A percentile compares a stretch with the other conserved stretches of the same genome.
phyloP scores from a whole-genome alignment of 2,113 vertebrate genomes.

The Mionectes macconnelli region DNA sequence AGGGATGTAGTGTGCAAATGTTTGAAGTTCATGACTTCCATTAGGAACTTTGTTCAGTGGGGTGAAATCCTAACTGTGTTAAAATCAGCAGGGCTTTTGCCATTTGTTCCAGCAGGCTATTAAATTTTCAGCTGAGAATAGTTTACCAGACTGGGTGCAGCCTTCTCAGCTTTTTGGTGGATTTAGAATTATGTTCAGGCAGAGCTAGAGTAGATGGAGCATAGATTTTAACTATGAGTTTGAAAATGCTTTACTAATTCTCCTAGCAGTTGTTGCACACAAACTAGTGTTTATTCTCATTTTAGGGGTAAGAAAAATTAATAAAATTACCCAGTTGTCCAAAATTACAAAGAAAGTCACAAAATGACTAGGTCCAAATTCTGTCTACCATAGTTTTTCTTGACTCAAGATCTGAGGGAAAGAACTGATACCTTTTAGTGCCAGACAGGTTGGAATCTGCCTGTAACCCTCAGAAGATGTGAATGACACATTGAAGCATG shows the following conservation, averaged over 20 bases:
- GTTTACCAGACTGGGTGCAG: neutral
- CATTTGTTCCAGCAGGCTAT: conserved; percentile 41
- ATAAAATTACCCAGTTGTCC: neutral
- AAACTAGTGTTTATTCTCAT: neutral
- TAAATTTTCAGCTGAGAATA: neutral
- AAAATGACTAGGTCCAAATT: neutral
- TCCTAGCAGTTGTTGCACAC: neutral
- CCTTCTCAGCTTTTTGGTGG: neutral
- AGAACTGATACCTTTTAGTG: neutral
- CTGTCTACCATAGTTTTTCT: neutral
- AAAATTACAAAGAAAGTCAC: neutral
- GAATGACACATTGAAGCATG: neutral
- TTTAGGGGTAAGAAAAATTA: neutral
- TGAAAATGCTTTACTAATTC: neutral
- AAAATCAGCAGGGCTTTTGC: conserved; percentile 37
- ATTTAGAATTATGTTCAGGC: neutral
- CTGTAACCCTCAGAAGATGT: neutral
- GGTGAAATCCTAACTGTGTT: conserved; percentile 38
- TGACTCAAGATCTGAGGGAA: neutral
- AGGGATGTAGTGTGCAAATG: neutral
- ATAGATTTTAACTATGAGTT: neutral
- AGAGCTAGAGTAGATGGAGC: neutral
- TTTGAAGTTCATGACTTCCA: conserved; percentile 20
- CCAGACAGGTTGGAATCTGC: neutral
- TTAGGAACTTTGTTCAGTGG: neutral